These are phyloP conservation scores for Tenthredo mesomela DNA, from an alignment of 2,888 invertebrate species.

Conservation along the genomic window DNA sequence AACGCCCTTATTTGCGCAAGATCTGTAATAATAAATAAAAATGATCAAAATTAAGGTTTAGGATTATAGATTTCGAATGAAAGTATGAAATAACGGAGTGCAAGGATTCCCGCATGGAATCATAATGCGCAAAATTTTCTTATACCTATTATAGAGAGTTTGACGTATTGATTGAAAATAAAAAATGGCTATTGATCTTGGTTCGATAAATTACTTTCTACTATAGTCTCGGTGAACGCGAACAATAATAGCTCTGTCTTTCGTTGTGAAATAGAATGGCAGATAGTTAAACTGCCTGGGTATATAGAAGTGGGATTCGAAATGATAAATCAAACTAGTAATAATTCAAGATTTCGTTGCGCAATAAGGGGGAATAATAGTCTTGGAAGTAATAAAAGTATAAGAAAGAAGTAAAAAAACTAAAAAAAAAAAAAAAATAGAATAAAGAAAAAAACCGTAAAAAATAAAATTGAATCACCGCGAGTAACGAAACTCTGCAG, in stretches of 20 bases:
- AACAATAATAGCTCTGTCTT: not conserved
- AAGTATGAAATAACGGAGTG: too few relatives aligned
- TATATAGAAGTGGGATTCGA: conserved; percentile 12
- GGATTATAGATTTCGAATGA: not conserved
- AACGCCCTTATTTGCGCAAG: conserved; percentile 90
- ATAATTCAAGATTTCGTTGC: conserved; percentile 26
- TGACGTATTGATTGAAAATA: conserved; percentile 26
- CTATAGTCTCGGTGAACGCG: not conserved
- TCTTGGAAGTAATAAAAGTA: not conserved
- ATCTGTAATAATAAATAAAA: conserved; percentile 83
- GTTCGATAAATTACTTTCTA: conserved; percentile 8
- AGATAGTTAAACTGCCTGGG: not conserved
- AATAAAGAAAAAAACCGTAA: not conserved
- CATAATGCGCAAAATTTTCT: not conserved
- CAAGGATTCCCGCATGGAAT: too few relatives aligned
- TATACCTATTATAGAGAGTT: not conserved
- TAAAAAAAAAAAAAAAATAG: not conserved
- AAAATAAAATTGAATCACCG: conserved; percentile 27
- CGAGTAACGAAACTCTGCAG: conserved; percentile 16
- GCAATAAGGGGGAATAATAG: not conserved
- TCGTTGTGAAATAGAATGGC: conserved; percentile 32
- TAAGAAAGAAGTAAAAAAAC: not conserved
- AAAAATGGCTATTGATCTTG: conserved; percentile 14
- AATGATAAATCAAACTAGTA: conserved; percentile 43
- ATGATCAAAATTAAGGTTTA: not conserved